Evolutionary conservation across 1,140 invertebrate genomes (phyloP).

Genomic region (Thaumetopoea pityocampa): DNA sequence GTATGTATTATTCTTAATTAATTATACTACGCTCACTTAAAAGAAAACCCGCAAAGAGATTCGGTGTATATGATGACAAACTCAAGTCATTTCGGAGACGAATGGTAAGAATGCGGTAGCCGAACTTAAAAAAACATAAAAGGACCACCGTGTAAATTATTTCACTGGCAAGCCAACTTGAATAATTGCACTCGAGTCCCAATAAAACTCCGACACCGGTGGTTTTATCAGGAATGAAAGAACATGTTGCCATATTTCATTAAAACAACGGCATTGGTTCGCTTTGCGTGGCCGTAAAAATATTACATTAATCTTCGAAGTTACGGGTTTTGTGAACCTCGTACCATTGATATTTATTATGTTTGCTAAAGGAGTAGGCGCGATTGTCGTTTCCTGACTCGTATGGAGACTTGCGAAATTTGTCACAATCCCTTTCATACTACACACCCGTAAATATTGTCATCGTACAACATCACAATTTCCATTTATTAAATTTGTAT

Average conservation of each 20-base stretch:
- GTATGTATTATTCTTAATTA: too few species aligned
- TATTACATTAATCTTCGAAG: constrained; percentile 62
- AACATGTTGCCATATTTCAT: constrained; percentile 65
- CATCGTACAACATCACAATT: constrained; percentile 19
- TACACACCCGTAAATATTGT: constrained; percentile 28
- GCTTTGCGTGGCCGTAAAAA: constrained; percentile 52
- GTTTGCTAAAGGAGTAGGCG: constrained; percentile 34
- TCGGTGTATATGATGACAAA: constrained; percentile 21
- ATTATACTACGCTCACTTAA: constrained; percentile 8
- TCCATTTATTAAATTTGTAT: constrained; percentile 10
- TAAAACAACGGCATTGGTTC: constrained; percentile 39
- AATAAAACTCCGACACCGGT: constrained; percentile 58
- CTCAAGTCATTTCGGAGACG: constrained; percentile 15
- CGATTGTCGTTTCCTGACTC: constrained; percentile 25
- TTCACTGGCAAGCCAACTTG: constrained; percentile 43
- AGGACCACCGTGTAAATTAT: constrained; percentile 62
- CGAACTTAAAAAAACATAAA: constrained; percentile 38
- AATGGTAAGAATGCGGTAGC: constrained; percentile 45
- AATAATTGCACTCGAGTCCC: constrained; percentile 51
- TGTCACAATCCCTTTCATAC: constrained; percentile 17
- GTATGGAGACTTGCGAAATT: constrained; percentile 28
- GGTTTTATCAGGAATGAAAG: constrained; percentile 59
- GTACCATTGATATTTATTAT: constrained; percentile 50
- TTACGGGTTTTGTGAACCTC: constrained; percentile 42
- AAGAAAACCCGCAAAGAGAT: constrained; percentile 20